Evolutionary conservation across 2,797 vertebrate genomes (phyloP).

Genomic region (Erpetoichthys calabaricus): DNA sequence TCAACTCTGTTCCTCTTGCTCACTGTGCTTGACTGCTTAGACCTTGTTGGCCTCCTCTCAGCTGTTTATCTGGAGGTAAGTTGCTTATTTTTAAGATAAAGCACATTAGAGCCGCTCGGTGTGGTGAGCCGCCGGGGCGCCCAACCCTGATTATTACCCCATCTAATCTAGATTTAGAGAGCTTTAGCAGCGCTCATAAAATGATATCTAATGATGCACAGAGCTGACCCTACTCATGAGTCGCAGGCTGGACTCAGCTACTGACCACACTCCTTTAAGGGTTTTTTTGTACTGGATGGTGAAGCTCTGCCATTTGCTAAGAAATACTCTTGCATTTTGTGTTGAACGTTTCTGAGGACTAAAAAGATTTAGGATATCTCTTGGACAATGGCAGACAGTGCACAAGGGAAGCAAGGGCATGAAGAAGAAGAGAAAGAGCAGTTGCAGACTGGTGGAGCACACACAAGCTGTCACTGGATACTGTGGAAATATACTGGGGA

Average conservation of each 20-base stretch:
- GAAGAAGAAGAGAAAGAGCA: no score
- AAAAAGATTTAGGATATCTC: background rate
- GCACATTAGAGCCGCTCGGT: slow-evolving; percentile 41
- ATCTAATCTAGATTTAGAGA: slow-evolving; percentile 27
- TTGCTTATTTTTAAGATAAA: slow-evolving; percentile 73
- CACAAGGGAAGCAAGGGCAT: no score
- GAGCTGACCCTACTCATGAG: slow-evolving; percentile 24
- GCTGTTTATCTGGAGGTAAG: slow-evolving; percentile 65
- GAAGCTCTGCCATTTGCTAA: background rate
- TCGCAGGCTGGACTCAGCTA: slow-evolving; percentile 15
- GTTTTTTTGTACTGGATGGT: background rate
- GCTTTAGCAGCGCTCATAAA: slow-evolving; percentile 29
- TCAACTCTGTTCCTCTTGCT: no score
- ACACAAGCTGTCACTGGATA: no score
- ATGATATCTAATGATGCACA: slow-evolving; percentile 33
- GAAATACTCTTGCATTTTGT: background rate
- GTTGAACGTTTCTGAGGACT: background rate
- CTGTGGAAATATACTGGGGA: no score
- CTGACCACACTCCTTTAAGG: slow-evolving; percentile 3
- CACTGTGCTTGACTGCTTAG: no score
- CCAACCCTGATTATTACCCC: background rate
- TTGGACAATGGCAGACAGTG: no score
- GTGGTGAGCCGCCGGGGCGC: no score
- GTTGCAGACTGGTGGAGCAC: no score
- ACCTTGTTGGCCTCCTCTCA: slow-evolving; percentile 36